Evolutionary conservation across 23 tunicate species (phyloP).

Genomic region (Diplosoma virens): DNA sequence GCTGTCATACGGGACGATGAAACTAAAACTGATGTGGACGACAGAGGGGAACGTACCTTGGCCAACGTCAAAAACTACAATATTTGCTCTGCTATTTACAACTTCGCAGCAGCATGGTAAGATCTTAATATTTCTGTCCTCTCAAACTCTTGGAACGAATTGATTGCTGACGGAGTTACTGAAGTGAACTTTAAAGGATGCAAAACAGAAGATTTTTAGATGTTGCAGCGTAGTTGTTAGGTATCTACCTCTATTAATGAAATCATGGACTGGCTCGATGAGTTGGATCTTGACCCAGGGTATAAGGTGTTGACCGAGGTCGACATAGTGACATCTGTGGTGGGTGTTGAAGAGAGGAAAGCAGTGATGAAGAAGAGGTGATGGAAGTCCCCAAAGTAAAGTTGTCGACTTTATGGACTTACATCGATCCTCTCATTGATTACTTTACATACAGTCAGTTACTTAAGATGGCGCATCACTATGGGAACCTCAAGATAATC

Average conservation of each 20-base stretch:
- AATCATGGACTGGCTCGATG: too few species aligned
- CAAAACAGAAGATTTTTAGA: slow-evolving; percentile 7
- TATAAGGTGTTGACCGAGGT: slow-evolving; percentile 6
- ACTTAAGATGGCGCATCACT: slow-evolving; percentile 33
- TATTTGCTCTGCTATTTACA: slow-evolving; percentile 4
- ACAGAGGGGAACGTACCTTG: background rate
- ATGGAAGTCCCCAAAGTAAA: slow-evolving; percentile 29
- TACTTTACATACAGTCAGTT: slow-evolving; percentile 16
- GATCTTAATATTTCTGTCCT: background rate
- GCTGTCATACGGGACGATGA: slow-evolving; percentile 4
- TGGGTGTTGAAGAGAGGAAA: slow-evolving; percentile 35
- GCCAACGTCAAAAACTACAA: background rate
- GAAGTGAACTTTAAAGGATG: slow-evolving; percentile 28
- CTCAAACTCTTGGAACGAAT: slow-evolving; percentile 14
- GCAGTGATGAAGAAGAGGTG: slow-evolving; percentile 36
- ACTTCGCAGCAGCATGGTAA: background rate
- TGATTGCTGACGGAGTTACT: slow-evolving; percentile 4
- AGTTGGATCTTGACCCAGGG: slow-evolving; percentile 3
- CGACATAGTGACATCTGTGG: slow-evolving; percentile 41
- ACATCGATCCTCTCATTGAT: slow-evolving; percentile 29
- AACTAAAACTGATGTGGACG: slow-evolving; percentile 1
- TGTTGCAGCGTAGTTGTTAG: slow-evolving; percentile 18
- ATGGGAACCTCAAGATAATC: slow-evolving; percentile 27
- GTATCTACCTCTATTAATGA: slow-evolving; percentile 22
- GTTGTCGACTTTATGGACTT: slow-evolving; percentile 28